Base-by-base conservation (phyloP, 1,140 invertebrate genomes). In the Penaeus vannamei region DNA sequence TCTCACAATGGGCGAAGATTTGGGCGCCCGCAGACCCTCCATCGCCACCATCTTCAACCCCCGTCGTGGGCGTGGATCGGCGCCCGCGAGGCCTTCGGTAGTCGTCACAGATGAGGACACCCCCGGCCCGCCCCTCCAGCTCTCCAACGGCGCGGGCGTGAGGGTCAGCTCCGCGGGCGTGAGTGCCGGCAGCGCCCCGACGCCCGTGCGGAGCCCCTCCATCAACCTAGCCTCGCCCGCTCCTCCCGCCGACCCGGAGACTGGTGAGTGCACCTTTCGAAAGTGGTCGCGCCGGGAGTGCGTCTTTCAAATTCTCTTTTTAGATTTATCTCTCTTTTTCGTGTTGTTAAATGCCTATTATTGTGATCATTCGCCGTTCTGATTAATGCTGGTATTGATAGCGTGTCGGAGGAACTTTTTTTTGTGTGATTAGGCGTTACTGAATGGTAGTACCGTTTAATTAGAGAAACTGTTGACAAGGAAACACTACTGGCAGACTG, bases 11-110 rank as follows among this genome's bases (percentile, higher is more conserved):
- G 64, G 36, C 23, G 87, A 89, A 29, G 90, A 91, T 29, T 64
- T 42, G 20, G 87, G 87, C 60, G 62, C 80, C 19, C 32, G 90
- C 26, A 84, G 90, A 7, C 90, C 90, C 61, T 91, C 90, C 92
- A 95, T 96, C 92, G 95, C 95, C 83, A 96, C 95, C 90, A 96
- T 96, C 92, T 96, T 96, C 92, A 96, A 96, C 93, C 95, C 96
- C 59, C 95, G 95, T 92, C 93, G 95, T 88, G 83, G 90, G 62
- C 76, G 85, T 53, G 66, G 90, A 23, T 46, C 82, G 36, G 86
- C 83, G 32, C 95, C 95, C 85, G 94, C 95, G 83, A 94, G 95
- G 36, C 95, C 96, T 72, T 95, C 95, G 66, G 96, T 96, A 86
- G 95, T 96, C 90, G 95, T 96, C 87, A 96, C 95, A 3, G 95